phyloP scores from a whole-genome alignment of 2,797 vertebrate species.

The Hypotaenidia philippensis region DNA sequence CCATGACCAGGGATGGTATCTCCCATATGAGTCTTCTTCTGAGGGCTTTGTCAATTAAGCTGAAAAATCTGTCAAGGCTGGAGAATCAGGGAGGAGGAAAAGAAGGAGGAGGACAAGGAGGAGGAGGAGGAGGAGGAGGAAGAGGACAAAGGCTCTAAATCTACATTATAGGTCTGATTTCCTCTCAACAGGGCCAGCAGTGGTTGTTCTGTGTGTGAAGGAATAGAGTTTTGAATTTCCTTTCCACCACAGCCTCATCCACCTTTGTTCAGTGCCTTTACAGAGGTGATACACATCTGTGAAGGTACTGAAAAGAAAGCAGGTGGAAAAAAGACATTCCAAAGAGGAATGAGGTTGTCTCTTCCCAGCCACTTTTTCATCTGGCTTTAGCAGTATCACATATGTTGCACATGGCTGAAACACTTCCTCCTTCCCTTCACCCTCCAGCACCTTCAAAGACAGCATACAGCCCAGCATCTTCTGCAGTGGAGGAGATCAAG shows the following conservation, averaged over 20 bases:
- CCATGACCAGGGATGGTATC: background rate
- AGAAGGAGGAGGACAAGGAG: background rate
- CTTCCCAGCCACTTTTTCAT: slow-evolving; percentile 5
- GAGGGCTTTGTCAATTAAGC: background rate
- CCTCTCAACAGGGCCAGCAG: background rate
- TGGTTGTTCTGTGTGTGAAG: background rate
- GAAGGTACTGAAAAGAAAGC: background rate
- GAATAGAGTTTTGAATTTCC: background rate
- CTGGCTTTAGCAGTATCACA: background rate
- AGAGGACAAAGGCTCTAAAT: background rate
- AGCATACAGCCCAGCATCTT: background rate
- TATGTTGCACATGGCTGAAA: background rate
- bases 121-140: background rate
- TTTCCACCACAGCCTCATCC: background rate
- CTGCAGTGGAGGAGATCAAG: background rate
- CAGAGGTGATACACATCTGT: background rate
- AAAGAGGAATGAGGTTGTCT: background rate
- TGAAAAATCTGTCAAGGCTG: background rate
- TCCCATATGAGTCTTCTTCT: background rate
- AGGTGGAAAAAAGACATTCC: background rate
- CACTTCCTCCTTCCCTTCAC: background rate
- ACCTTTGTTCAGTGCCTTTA: background rate
- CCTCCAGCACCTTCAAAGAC: background rate
- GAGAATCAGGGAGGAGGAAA: background rate
- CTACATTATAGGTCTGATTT: background rate